phyloP scores from a whole-genome alignment of 2,113 vertebrate species.

The Ceratotherium simum region DNA sequence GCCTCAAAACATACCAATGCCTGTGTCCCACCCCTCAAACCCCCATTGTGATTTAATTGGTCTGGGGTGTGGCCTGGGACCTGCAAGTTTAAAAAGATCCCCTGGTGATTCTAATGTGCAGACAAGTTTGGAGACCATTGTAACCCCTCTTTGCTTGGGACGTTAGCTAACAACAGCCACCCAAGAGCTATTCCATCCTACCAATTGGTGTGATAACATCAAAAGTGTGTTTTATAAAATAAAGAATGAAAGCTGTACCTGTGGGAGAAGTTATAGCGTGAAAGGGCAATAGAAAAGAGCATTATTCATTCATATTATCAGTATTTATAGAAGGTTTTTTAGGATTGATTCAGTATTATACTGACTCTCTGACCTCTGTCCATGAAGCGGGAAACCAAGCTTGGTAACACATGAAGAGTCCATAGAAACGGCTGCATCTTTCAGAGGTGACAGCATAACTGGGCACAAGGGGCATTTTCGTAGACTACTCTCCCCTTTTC shows the following conservation, averaged over 20 bases:
- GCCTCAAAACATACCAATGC: neutral
- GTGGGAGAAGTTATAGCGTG: neutral
- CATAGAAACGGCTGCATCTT: neutral
- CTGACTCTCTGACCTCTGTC: neutral
- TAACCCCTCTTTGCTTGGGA: neutral
- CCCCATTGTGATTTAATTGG: neutral
- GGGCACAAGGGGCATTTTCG: neutral
- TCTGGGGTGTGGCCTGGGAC: no score
- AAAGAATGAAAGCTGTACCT: neutral
- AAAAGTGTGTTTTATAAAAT: neutral
- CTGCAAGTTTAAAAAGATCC: neutral
- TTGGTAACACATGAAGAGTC: neutral
- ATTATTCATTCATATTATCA: neutral
- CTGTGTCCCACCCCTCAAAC: neutral
- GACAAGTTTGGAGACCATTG: neutral
- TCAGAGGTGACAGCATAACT: neutral
- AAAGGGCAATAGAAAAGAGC: neutral
- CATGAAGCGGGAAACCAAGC: neutral
- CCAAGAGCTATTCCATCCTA: neutral
- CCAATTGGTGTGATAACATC: neutral
- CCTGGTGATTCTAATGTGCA: neutral
- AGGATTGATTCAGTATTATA: neutral
- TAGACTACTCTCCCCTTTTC: neutral
- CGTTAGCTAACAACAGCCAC: neutral
- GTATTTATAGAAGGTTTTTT: neutral